phyloP scores from a whole-genome alignment of 2,888 invertebrate species.

The Cremastinae sp. region DNA sequence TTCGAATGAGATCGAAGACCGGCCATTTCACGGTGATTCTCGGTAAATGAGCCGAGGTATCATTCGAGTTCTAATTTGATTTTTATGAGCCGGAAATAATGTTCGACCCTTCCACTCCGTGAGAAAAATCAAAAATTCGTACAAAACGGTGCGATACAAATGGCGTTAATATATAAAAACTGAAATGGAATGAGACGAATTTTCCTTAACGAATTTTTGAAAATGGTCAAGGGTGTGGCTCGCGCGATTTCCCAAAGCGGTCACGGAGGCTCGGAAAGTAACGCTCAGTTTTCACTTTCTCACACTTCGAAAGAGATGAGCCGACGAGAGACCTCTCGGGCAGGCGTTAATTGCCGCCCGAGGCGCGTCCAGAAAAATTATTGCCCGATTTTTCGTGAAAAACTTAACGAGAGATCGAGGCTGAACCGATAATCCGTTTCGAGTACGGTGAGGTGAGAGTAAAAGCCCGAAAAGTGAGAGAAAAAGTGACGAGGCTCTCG shows the following conservation, averaged over 20 bases:
- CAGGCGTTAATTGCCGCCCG: constrained; percentile 54
- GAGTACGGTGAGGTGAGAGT: constrained; percentile 44
- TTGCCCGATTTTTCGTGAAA: constrained; percentile 56
- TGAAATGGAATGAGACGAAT: constrained; percentile 49
- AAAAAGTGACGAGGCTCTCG: constrained; percentile 6
- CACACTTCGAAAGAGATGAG: constrained; percentile 51
- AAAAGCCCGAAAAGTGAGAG: constrained; percentile 11
- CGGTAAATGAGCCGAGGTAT: no score
- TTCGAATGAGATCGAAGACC: no score
- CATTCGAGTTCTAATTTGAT: neutral
- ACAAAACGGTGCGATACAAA: neutral
- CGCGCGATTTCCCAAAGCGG: constrained; percentile 40
- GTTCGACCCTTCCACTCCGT: neutral
- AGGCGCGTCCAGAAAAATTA: constrained; percentile 55
- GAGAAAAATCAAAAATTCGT: constrained; percentile 4
- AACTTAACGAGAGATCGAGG: constrained; percentile 40
- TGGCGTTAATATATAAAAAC: constrained; percentile 18
- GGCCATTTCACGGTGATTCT: no score
- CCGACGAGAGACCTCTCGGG: constrained; percentile 27
- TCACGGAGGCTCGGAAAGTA: constrained; percentile 29
- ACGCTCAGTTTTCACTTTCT: constrained; percentile 57
- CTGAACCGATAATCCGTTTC: constrained; percentile 57
- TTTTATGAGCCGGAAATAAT: neutral
- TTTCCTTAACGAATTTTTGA: constrained; percentile 31
- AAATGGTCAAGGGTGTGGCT: constrained; percentile 53